A percentile compares a stretch with the other conserved stretches of the same genome.
Conservation (phyloP, 1,140 invertebrate species). For the Heliconius melpomene region DNA sequence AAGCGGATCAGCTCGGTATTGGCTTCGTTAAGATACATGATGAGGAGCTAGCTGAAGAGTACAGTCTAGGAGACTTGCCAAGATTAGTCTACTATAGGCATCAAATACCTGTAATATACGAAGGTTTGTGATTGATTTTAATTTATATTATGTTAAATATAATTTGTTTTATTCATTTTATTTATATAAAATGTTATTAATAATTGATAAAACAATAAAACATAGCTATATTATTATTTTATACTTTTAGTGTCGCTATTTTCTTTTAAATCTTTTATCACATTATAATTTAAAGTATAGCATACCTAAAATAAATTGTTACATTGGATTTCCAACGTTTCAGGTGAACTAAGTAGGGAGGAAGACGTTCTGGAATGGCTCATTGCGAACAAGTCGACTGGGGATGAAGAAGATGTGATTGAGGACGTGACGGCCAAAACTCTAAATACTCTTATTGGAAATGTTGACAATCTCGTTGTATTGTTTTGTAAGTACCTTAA, state of each 20-base stretch:
- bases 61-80: slow-evolving; percentile 93
- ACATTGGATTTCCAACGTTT: slow-evolving; percentile 43
- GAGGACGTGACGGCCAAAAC: slow-evolving; percentile 96
- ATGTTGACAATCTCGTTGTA: slow-evolving; percentile 95
- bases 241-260: too few species aligned
- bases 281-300: background rate
- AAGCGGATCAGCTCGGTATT: slow-evolving; percentile 96
- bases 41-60: slow-evolving; percentile 94
- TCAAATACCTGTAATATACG: slow-evolving; percentile 96
- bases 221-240: background rate
- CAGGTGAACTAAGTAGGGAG: slow-evolving; percentile 94
- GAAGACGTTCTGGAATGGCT: slow-evolving; percentile 97
- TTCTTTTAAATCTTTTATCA: too few species aligned
- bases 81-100: slow-evolving; percentile 96
- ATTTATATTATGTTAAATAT: background rate
- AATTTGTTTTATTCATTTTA: too few species aligned
- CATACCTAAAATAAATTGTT: background rate
- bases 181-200: background rate
- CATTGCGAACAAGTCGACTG: slow-evolving; percentile 94
- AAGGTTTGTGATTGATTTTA: slow-evolving; percentile 85
- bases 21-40: slow-evolving; percentile 97
- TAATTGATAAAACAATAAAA: background rate
- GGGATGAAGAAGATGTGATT: slow-evolving; percentile 95
- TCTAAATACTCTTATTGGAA: slow-evolving; percentile 92
- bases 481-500: slow-evolving; percentile 92